Conservation (phyloP, 2,888 invertebrate genomes). For the Drosophila anomelani region DNA sequence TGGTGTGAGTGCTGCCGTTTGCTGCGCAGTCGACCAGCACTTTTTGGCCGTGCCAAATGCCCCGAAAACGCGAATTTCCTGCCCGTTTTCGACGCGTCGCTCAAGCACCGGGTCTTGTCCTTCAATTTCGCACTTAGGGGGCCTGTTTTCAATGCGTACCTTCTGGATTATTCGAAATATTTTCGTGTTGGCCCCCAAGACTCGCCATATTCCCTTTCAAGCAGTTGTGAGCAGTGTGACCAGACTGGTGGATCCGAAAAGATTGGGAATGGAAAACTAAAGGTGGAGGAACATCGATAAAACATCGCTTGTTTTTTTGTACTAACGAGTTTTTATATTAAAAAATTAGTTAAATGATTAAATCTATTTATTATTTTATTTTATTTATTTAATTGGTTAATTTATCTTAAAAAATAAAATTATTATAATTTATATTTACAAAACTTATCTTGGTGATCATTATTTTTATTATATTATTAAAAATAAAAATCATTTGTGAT, state of each 20-base stretch:
- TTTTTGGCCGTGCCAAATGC: slow-evolving; percentile 55
- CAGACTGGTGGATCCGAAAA: not conserved
- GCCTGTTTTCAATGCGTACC: slow-evolving; percentile 81
- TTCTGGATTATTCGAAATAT: slow-evolving; percentile 84
- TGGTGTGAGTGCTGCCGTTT: slow-evolving; percentile 68
- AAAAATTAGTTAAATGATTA: not conserved
- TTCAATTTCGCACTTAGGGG: slow-evolving; percentile 43
- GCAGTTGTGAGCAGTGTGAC: slow-evolving; percentile 35
- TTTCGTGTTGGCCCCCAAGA: slow-evolving; percentile 85
- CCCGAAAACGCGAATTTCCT: slow-evolving; percentile 39
- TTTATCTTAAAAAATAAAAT: no score
- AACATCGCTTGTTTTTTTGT: not conserved
- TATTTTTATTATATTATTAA: no score
- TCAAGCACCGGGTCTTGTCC: slow-evolving; percentile 27
- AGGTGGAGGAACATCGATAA: not conserved
- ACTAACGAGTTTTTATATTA: not conserved
- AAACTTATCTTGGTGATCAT: no score
- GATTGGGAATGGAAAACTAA: not conserved
- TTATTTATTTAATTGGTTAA: no score
- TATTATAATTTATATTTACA: no score
- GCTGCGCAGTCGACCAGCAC: slow-evolving; percentile 76
- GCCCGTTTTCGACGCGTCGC: slow-evolving; percentile 49
- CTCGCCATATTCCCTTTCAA: slow-evolving; percentile 84
- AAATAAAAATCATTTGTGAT: no score
- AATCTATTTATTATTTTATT: no score